These are phyloP conservation scores for Leptinotarsa tumamoca DNA, from an alignment of 2,888 invertebrate species.

Conservation along the genomic window DNA sequence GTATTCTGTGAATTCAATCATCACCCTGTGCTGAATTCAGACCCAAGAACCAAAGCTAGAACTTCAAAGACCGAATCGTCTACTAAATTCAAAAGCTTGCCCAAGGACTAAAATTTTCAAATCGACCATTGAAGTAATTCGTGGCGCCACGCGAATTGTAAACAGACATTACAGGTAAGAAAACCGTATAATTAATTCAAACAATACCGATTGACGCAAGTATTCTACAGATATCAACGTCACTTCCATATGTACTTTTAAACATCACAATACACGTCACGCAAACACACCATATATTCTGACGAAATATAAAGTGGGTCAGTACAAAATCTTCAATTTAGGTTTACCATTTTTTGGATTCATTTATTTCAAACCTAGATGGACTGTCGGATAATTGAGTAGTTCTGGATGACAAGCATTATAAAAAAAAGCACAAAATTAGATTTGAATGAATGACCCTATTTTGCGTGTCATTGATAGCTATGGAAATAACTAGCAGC, in stretches of 20 bases:
- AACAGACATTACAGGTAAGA: constrained; percentile 14
- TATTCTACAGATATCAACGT: constrained; percentile 15
- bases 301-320: constrained; percentile 7
- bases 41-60: background rate
- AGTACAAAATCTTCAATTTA: background rate
- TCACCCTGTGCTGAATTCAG: too few relatives aligned
- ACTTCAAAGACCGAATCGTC: background rate
- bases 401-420: too few relatives aligned
- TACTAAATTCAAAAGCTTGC: background rate
- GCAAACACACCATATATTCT: background rate
- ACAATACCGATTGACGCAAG: constrained; percentile 19
- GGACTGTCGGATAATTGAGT: too few relatives aligned
- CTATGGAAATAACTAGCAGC: too few relatives aligned
- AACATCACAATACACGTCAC: constrained; percentile 8
- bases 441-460: too few relatives aligned
- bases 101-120: background rate
- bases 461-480: too few relatives aligned
- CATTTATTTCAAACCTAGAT: background rate
- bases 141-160: constrained; percentile 7
- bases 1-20: too few relatives aligned
- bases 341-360: background rate
- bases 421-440: too few relatives aligned
- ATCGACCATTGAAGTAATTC: constrained; percentile 2
- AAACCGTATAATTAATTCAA: constrained; percentile 19
- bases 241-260: constrained; percentile 12